These are phyloP conservation scores for Calidris pygmaea DNA, from an alignment of 2,113 vertebrate genomes.

Conservation along the genomic window DNA sequence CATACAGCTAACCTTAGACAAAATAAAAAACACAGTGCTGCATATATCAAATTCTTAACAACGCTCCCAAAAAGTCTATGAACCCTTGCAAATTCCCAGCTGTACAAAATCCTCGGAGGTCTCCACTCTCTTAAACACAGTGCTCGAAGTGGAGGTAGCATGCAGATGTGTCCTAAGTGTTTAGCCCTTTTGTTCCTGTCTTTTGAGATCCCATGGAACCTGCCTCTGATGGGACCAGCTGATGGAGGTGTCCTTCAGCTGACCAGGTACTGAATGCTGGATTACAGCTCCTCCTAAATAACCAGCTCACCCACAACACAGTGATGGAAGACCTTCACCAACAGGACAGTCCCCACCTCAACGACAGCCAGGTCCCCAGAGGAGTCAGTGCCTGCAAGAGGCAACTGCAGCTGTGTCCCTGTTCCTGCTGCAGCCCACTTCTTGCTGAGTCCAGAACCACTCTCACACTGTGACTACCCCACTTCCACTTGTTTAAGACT, in stretches of 20 bases:
- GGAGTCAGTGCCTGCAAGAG: neutral
- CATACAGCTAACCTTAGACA: neutral
- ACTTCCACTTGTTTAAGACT: neutral
- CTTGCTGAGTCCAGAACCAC: neutral
- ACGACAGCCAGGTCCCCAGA: neutral
- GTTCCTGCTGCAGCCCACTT: neutral
- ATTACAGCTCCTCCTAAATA: neutral
- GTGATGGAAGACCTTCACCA: neutral
- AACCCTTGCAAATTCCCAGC: neutral
- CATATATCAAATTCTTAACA: neutral
- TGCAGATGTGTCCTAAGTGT: neutral
- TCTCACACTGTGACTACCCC: neutral
- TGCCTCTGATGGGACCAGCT: neutral
- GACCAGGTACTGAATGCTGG: neutral
- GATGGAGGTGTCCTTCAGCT: neutral
- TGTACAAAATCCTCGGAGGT: neutral
- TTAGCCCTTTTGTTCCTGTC: neutral
- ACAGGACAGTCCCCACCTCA: neutral
- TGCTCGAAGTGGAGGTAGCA: neutral
- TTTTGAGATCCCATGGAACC: neutral
- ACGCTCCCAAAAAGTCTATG: neutral
- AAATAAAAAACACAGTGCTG: neutral
- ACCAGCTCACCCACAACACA: neutral
- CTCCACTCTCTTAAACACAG: neutral
- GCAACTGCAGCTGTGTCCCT: neutral